phyloP scores from a whole-genome alignment of 2,888 invertebrate genomes.

The Euclidia mi region DNA sequence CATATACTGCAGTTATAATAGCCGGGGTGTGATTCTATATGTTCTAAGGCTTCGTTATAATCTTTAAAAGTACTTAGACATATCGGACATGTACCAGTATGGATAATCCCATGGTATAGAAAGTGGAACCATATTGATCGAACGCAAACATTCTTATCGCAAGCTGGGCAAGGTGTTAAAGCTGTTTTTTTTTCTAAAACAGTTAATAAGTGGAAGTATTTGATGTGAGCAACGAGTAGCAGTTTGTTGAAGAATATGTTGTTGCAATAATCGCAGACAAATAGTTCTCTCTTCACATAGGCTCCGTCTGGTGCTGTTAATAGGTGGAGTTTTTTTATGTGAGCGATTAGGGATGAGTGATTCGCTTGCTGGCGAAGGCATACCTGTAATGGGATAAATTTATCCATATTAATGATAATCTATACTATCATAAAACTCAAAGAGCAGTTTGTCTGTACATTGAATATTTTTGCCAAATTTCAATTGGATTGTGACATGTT shows the following conservation, averaged over 20 bases:
- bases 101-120: conserved; percentile 59
- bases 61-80: conserved; percentile 58
- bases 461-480: no score
- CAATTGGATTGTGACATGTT: no score
- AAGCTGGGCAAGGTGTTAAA: conserved; percentile 60
- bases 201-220: conserved; percentile 31
- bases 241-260: conserved; percentile 75
- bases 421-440: no score
- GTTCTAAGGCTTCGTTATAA: conserved; percentile 40
- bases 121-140: conserved; percentile 64
- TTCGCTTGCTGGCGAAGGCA: conserved; percentile 55
- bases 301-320: conserved; percentile 60
- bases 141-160: conserved; percentile 32
- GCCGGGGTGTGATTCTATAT: conserved; percentile 57
- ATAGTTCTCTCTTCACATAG: conserved; percentile 69
- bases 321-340: conserved; percentile 68
- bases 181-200: not conserved
- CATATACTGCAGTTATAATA: conserved; percentile 66
- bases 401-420: no score
- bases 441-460: no score
- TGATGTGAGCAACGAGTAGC: conserved; percentile 60
- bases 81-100: conserved; percentile 64
- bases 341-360: conserved; percentile 47
- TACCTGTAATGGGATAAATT: conserved; percentile 64
- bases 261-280: conserved; percentile 67